Evolutionary conservation across 2,888 invertebrate genomes (phyloP), one percentile per base, ranked within the genome.

Genomic region (Danaus chrysippus): DNA sequence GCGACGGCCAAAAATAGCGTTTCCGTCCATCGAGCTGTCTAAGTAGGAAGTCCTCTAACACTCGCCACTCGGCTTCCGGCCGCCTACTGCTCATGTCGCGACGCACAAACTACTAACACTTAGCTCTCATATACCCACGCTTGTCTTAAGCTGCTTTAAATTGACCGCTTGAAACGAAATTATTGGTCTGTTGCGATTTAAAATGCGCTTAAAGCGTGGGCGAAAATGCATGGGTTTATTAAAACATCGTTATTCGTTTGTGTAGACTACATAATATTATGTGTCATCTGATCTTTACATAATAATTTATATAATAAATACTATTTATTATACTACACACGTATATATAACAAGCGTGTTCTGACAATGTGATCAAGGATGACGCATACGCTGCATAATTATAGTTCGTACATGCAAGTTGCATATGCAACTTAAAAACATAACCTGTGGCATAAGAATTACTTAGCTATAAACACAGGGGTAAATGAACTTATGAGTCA

Each of bases 31-130:
- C 78, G 77, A 77, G 77, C 80, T 74, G 81, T 83, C 81, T 90
- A 91, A 90, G 90, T 88, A 90, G 90, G 90, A 91, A 90, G 88
- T 84, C 82, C 78, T 79, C 82, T 79, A 82, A 82, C 82, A 77
- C 83, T 83, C 78, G 78, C 73, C 82, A 76, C 81, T 79, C 79
- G 76, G 75, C 81, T 90, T 89, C 89, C 90, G 88, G 82, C 87
- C 90, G 88, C 90, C 89, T 83, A 89, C 90, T 81, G 86, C 88
- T 83, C 88, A 90, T 80, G 86, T 83, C 87, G 83, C 84, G 86
- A 76, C 86, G 79, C 83, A 87, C 23, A 5, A 34, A 34, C 49
- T 17, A 15, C 46, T 11, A 46, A 46, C 46, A 13, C 9, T n/a
- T 17, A 82, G 84, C 86, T 81, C 76, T 83, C 81, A 78, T 68